Base-by-base conservation (phyloP, 2,888 invertebrate genomes). In the Agrenia bidenticulata region DNA sequence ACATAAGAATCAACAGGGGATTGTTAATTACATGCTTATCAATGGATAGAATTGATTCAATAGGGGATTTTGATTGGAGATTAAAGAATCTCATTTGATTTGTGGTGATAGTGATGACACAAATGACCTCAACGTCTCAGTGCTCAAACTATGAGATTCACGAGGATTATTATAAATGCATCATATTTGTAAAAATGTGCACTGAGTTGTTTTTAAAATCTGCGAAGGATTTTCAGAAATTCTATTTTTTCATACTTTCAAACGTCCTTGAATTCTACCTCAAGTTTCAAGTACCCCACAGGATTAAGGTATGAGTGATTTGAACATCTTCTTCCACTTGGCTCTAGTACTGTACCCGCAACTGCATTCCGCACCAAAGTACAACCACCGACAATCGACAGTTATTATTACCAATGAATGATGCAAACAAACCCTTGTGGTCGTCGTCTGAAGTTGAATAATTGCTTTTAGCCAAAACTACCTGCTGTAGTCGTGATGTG, bases 241-340 rank as follows among this genome's bases (percentile, higher is more conserved):
- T 15, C 5, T 23, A 51, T 51, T 51, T 51, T 13, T 51, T 51
- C 23, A 45, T 11, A 58, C 57, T 58, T 58, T 58, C 58, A 2
- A 54, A 58, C 13, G 19, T 21, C 58, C 58, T 58, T 58, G 39
- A 45, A 45, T 41, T n/a, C 58, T 58, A 58, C 58, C 58, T 57
- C 15, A 51, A 23, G 7, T 32, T 32, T 32, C 11, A 4, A 32
- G 32, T n/a, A n/a, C n/a, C n/a, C n/a, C n/a, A n/a, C n/a, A n/a
- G n/a, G n/a, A n/a, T n/a, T n/a, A n/a, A n/a, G n/a, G n/a, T n/a
- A n/a, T n/a, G n/a, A n/a, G n/a, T n/a, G n/a, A n/a, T n/a, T n/a
- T n/a, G n/a, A n/a, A n/a, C n/a, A n/a, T n/a, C n/a, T n/a, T n/a
- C n/a, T n/a, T n/a, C n/a, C n/a, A n/a, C n/a, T n/a, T n/a, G n/a